Evolutionary conservation across 2,888 invertebrate species (phyloP).

Genomic region (Aporophyla lueneburgensis): DNA sequence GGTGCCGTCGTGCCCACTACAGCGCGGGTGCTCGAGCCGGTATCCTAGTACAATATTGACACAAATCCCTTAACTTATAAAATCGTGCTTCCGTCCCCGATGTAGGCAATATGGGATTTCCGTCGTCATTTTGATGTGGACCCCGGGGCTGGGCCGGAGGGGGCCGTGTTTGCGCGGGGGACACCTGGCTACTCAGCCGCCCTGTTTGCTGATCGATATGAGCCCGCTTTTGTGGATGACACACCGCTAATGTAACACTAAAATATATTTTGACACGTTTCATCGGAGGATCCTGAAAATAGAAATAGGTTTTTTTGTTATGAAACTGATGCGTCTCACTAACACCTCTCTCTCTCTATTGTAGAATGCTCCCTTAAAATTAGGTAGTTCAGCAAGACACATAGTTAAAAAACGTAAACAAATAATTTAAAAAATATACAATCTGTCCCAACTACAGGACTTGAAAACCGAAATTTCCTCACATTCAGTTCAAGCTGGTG

Average conservation of each 20-base stretch:
- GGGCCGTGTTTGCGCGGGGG: slow-evolving; percentile 84
- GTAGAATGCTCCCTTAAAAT: background rate
- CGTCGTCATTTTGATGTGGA: slow-evolving; percentile 88
- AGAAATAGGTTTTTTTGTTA: background rate
- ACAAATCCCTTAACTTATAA: slow-evolving; percentile 91
- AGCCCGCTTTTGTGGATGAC: slow-evolving; percentile 70
- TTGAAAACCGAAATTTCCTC: background rate
- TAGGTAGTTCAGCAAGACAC: background rate
- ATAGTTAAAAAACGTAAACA: background rate
- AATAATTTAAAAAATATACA: background rate
- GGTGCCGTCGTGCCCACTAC: slow-evolving; percentile 23
- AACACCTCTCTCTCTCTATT: background rate
- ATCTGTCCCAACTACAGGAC: background rate
- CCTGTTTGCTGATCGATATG: slow-evolving; percentile 86
- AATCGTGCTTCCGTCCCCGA: slow-evolving; percentile 88
- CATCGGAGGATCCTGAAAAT: background rate
- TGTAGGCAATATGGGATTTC: slow-evolving; percentile 90
- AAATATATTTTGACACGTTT: slow-evolving; percentile 61
- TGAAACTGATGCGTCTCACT: background rate
- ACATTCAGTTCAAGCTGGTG: slow-evolving; percentile 11
- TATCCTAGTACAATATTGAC: slow-evolving; percentile 91
- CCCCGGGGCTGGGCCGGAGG: slow-evolving; percentile 77
- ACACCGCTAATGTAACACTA: slow-evolving; percentile 69
- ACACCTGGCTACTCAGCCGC: slow-evolving; percentile 84
- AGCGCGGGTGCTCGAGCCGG: slow-evolving; percentile 69